Conservation (phyloP, 2,888 invertebrate species). For the Leucoptera coffeella region DNA sequence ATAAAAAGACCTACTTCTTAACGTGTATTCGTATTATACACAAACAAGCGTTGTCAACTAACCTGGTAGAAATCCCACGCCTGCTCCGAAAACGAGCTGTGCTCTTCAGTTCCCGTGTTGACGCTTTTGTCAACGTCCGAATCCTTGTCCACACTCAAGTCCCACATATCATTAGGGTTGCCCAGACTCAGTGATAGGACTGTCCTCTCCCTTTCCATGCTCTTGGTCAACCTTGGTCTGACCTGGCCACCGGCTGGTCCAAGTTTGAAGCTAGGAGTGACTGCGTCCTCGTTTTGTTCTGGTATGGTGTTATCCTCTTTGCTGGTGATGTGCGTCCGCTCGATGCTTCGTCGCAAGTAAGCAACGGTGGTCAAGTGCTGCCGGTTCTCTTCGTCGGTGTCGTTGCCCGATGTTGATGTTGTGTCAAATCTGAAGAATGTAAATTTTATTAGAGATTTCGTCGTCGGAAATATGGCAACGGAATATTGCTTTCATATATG, state of each 20-base stretch:
- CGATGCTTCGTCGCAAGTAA: constrained; percentile 34
- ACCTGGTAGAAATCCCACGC: constrained; percentile 96
- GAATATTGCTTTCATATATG: too few relatives aligned
- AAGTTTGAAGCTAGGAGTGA: constrained; percentile 60
- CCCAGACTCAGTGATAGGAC: constrained; percentile 34
- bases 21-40: too few relatives aligned
- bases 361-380: constrained; percentile 32
- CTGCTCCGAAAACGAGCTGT: constrained; percentile 81
- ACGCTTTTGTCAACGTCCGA: constrained; percentile 53
- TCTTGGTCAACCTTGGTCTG: constrained; percentile 27
- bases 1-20: too few relatives aligned
- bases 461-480: too few relatives aligned
- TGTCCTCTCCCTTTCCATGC: constrained; percentile 29
- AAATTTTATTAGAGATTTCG: too few relatives aligned
- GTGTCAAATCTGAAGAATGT: constrained; percentile 51
- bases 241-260: constrained; percentile 50
- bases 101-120: constrained; percentile 63
- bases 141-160: constrained; percentile 36
- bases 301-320: constrained; percentile 34
- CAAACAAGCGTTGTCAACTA: too few relatives aligned
- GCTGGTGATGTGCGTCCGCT: constrained; percentile 36
- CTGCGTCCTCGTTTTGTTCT: constrained; percentile 28
- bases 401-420: constrained; percentile 58
- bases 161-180: constrained; percentile 37
- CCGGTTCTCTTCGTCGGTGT: constrained; percentile 58